Evolutionary conservation across 2,888 invertebrate genomes (phyloP).

Genomic region (Labia minor): DNA sequence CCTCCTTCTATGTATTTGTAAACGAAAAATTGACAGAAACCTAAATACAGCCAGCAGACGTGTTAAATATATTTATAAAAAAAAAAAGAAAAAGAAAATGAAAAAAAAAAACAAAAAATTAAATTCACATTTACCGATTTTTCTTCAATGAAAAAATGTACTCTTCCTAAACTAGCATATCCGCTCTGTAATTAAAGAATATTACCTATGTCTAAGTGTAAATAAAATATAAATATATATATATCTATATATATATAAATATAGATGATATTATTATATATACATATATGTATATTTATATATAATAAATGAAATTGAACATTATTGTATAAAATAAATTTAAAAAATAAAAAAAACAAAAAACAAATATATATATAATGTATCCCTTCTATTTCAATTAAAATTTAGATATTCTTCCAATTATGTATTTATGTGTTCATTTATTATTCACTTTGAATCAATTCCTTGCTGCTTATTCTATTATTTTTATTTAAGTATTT

Average conservation of each 20-base stretch:
- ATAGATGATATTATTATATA: neutral
- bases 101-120: neutral
- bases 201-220: neutral
- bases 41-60: no score
- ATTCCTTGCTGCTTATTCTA: no score
- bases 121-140: neutral
- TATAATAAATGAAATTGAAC: neutral
- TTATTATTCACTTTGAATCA: no score
- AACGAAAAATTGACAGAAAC: no score
- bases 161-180: slow-evolving; percentile 9
- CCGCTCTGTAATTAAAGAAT: slow-evolving; percentile 4
- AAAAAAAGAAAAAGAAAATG: no score
- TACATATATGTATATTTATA: neutral
- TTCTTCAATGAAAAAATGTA: neutral
- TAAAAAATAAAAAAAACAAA: no score
- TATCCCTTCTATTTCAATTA: slow-evolving; percentile 5
- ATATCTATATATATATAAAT: no score
- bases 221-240: no score
- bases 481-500: no score
- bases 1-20: no score
- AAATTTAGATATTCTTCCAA: slow-evolving; percentile 9
- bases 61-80: no score
- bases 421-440: neutral
- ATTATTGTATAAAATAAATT: neutral
- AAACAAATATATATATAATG: neutral